Evolutionary conservation across 2,888 invertebrate species (phyloP).

Genomic region (Tenthredo notha): DNA sequence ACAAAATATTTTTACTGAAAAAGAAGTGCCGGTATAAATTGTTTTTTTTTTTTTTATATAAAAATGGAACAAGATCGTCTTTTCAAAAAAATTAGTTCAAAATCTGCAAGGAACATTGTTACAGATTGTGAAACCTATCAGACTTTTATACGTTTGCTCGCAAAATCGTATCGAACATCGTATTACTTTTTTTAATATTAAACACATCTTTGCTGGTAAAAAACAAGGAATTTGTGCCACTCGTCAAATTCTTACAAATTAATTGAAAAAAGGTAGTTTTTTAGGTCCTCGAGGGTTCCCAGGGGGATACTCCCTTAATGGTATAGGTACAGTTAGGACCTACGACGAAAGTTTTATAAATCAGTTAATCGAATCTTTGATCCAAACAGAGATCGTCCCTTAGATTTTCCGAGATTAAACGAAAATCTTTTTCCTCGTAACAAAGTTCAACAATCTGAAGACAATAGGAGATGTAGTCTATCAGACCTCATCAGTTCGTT

Average conservation of each 20-base stretch:
- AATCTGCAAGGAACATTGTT: background rate
- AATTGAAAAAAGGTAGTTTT: background rate
- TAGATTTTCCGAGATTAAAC: background rate
- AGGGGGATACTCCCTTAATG: background rate
- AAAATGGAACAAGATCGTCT: background rate
- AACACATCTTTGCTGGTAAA: background rate
- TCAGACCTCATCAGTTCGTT: background rate
- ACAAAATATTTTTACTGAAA: too few relatives aligned
- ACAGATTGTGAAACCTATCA: background rate
- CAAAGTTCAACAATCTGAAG: background rate
- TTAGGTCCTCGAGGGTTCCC: background rate
- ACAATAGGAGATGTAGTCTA: background rate
- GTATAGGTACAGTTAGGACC: background rate
- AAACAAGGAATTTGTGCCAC: background rate
- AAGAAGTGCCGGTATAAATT: too few relatives aligned
- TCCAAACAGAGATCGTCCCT: conserved; percentile 3
- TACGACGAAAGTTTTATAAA: background rate
- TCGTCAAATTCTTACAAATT: too few relatives aligned
- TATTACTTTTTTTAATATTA: background rate
- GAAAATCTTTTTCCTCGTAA: background rate
- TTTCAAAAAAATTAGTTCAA: background rate
- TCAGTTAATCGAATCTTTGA: background rate
- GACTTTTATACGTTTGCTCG: background rate
- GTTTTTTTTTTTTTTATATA: background rate
- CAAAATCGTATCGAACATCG: background rate